A percentile compares a stretch with the other conserved stretches of the same genome.
These are phyloP conservation scores for Agonopterix heracliana DNA, from an alignment of 2,888 invertebrate genomes.

Conservation along the genomic window DNA sequence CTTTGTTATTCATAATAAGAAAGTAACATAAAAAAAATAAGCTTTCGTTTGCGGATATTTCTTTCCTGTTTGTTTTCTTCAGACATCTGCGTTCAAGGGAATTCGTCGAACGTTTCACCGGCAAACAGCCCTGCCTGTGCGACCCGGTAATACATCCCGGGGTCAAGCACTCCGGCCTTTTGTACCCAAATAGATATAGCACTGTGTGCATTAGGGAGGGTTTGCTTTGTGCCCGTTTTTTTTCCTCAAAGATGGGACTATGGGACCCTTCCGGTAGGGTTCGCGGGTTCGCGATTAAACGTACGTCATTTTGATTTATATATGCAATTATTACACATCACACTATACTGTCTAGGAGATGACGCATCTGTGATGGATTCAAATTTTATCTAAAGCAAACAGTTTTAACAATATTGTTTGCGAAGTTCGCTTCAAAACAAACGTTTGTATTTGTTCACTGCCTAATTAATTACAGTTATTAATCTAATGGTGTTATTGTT, in stretches of 20 bases:
- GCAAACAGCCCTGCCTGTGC: conserved; percentile 29
- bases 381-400: conserved; percentile 27
- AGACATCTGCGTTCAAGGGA: conserved; percentile 8
- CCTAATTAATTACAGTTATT: conserved; percentile 28
- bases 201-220: conserved; percentile 64
- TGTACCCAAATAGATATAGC: conserved; percentile 63
- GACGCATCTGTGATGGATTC: conserved; percentile 7
- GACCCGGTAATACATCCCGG: conserved; percentile 29
- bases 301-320: conserved; percentile 71
- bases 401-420: conserved; percentile 29
- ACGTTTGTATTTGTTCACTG: conserved; percentile 28
- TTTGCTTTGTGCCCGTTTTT: conserved; percentile 51
- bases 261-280: conserved; percentile 38
- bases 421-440: conserved; percentile 21
- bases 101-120: conserved; percentile 27
- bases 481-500: conserved; percentile 14
- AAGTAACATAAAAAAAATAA: conserved; percentile 4
- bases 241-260: conserved; percentile 17
- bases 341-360: conserved; percentile 20
- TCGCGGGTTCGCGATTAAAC: conserved; percentile 51
- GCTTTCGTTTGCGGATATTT: conserved; percentile 12
- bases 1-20: not conserved
- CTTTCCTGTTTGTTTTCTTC: conserved; percentile 9
- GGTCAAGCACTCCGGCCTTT: conserved; percentile 61
- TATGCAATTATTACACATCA: conserved; percentile 51